A percentile compares a stretch with the other conserved stretches of the same genome.
phyloP scores from a whole-genome alignment of 2,113 vertebrate genomes.

The Protobothrops flavoviridis region DNA sequence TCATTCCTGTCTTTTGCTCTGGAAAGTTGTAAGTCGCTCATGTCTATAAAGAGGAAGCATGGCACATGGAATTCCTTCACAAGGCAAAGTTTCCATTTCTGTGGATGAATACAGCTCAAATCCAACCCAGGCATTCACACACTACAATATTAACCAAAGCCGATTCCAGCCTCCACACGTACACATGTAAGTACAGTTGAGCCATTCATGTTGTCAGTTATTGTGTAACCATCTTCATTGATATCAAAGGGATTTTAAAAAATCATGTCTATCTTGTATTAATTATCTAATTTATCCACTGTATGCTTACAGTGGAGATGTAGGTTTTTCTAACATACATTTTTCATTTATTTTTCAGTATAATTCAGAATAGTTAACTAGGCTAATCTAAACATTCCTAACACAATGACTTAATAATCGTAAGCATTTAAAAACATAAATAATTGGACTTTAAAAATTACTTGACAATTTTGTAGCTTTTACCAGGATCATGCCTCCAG shows the following conservation, averaged over 20 bases:
- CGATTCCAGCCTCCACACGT: conserved; percentile 97
- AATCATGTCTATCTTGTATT: not conserved
- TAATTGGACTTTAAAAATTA: not conserved
- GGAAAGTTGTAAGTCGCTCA: conserved; percentile 88
- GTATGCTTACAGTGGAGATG: not conserved
- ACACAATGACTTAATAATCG: not conserved
- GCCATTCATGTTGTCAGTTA: accelerated
- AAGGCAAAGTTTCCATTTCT: conserved; percentile 94
- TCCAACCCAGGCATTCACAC: conserved; percentile 96
- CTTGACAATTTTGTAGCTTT: not conserved
- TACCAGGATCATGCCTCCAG: not conserved
- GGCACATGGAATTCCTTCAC: conserved; percentile 92
- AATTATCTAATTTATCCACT: not conserved
- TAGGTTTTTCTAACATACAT: not conserved
- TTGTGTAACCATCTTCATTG: not conserved
- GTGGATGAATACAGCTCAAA: conserved; percentile 99
- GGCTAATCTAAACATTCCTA: not conserved
- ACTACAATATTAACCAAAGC: conserved; percentile 99
- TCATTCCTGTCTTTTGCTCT: conserved; percentile 71
- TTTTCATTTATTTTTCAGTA: not conserved
- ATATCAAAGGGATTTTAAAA: not conserved
- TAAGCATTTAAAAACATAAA: not conserved
- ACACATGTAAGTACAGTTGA: conserved; percentile 87
- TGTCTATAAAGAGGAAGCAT: conserved; percentile 91
- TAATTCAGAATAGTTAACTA: not conserved